Conservation (phyloP, 2,888 invertebrate species). For the Ochropleura leucogaster region DNA sequence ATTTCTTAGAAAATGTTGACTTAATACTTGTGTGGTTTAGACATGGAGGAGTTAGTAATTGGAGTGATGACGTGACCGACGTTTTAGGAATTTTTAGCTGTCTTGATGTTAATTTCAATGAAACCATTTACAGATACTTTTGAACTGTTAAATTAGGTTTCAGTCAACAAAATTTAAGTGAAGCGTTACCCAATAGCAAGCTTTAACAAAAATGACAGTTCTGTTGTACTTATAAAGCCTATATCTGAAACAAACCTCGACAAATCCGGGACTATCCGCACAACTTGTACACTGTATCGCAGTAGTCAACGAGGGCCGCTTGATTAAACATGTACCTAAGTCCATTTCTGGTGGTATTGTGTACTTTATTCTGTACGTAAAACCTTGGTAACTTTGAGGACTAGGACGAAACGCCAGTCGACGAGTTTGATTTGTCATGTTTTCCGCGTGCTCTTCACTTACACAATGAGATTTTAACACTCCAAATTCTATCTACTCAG, state of each 20-base stretch:
- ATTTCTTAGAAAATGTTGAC: slow-evolving; percentile 60
- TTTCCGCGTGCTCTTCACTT: background rate
- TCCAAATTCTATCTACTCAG: slow-evolving; percentile 35
- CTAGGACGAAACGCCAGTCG: background rate
- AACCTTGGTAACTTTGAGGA: too few species aligned
- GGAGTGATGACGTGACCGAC: slow-evolving; percentile 21
- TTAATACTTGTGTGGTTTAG: slow-evolving; percentile 41
- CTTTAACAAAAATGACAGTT: background rate
- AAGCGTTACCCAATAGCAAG: background rate
- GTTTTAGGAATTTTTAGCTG: slow-evolving; percentile 1
- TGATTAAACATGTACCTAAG: background rate
- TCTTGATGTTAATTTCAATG: background rate
- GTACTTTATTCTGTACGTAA: too few species aligned
- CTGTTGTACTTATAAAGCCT: background rate
- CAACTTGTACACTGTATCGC: background rate
- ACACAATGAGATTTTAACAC: background rate
- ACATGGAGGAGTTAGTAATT: slow-evolving; percentile 26
- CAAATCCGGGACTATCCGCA: too few species aligned
- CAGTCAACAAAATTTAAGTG: background rate
- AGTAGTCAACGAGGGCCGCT: background rate
- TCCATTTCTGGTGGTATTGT: background rate
- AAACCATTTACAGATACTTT: background rate
- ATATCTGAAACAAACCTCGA: background rate
- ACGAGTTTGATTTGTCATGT: background rate
- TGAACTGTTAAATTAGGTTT: background rate